Evolutionary conservation across 1,140 invertebrate genomes (phyloP), one percentile per base, ranked within the genome.

Genomic region (Cecropterus lyciades): DNA sequence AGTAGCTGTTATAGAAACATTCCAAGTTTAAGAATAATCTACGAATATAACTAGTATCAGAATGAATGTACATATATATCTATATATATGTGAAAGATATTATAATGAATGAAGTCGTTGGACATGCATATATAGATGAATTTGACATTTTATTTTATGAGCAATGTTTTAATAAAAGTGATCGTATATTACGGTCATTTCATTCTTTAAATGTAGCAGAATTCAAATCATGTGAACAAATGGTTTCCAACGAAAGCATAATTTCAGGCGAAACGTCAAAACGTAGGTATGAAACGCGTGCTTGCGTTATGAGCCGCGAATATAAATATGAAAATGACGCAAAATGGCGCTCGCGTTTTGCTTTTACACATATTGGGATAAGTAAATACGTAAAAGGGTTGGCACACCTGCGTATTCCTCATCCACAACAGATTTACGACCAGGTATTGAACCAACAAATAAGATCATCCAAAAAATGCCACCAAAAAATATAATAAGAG

Each of bases 401-500:
- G 75, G 73, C 77, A 79, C 89, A 90, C 86, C 89, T 90, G 89
- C 87, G 71, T 79, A 79, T 84, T 79, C 81, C 83, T 79, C 74
- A 82, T 84, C 69, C 63, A 68, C 63, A 67, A 75, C 76, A 86
- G 85, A 92, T 92, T 92, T 89, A 89, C 81, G 83, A 80, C 77
- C 84, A 80, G 73, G 84, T 89, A 89, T 82, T 83, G 83, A 85
- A 73, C 78, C 82, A 84, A 91, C 86, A 89, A 91, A 88, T 89
- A 86, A 89, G 82, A 87, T 87, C 80, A 81, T 80, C 82, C 79
- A 84, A 88, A 89, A 89, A 86, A 82, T 82, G 65, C 75, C 65
- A 73, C 85, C 79, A 87, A 87, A 86, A 88, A 90, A 89, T 90
- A 90, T 88, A 90, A 92, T 86, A 90, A 90, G 77, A 88, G 76